Percentiles rank a stretch among this genome's conserved stretches.
These are phyloP conservation scores for Megaceryle torquata DNA, from an alignment of 2,113 vertebrate genomes.

Conservation along the genomic window DNA sequence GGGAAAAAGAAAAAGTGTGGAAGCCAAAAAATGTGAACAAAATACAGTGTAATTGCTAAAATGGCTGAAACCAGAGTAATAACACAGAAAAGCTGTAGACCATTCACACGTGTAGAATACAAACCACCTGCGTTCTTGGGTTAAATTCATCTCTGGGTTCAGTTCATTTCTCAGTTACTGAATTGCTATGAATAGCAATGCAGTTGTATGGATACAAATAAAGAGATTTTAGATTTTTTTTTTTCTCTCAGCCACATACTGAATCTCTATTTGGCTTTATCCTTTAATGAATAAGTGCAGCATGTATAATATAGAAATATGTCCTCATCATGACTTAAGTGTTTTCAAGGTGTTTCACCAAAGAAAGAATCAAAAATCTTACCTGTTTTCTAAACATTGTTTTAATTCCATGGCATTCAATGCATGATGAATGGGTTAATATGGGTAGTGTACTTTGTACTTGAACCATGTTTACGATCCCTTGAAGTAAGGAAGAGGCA, in stretches of 20 bases:
- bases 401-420: neutral
- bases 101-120: neutral
- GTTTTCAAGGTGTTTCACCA: neutral
- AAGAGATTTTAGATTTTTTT: neutral
- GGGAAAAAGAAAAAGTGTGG: neutral
- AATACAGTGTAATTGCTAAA: conserved; percentile 15
- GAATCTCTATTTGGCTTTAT: neutral
- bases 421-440: neutral
- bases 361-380: neutral
- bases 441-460: neutral
- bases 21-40: conserved; percentile 8
- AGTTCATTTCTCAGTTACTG: neutral
- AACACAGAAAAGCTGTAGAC: conserved; percentile 18
- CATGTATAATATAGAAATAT: neutral
- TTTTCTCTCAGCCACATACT: neutral
- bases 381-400: neutral
- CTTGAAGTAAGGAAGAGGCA: neutral
- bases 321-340: neutral
- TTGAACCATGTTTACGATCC: neutral
- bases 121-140: neutral
- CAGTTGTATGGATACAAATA: neutral
- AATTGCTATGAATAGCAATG: neutral
- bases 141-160: neutral
- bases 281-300: neutral
- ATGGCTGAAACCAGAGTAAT: neutral